Percentiles rank a stretch among this genome's conserved stretches.
Evolutionary conservation across 2,797 vertebrate genomes (phyloP).

Genomic region (Macropodus opercularis): DNA sequence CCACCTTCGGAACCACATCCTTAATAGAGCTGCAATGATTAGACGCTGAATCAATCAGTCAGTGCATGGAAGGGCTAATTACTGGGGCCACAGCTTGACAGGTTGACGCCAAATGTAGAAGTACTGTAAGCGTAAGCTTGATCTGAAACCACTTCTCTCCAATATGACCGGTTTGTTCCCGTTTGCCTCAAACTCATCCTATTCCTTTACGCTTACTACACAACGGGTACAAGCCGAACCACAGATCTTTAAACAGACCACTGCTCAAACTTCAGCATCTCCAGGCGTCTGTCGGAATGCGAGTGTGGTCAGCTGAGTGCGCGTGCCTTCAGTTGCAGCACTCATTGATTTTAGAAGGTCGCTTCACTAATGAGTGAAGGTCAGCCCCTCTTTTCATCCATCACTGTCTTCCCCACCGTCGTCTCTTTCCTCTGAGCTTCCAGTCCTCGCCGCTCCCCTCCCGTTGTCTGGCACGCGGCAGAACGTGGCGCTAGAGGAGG

Average conservation of each 20-base stretch:
- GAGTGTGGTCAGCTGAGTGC: conserved; percentile 36
- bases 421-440: conserved; percentile 31
- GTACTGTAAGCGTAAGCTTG: too few relatives aligned
- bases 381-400: conserved; percentile 61
- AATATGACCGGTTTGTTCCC: too few relatives aligned
- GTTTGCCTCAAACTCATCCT: too few relatives aligned
- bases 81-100: not conserved
- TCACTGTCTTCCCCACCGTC: conserved; percentile 59
- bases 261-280: not conserved
- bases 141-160: too few relatives aligned
- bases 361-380: conserved; percentile 66
- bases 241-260: too few relatives aligned
- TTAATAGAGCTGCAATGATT: not conserved
- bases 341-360: conserved; percentile 66
- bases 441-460: conserved; percentile 23
- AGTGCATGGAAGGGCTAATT: not conserved
- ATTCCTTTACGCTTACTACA: too few relatives aligned
- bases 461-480: conserved; percentile 48
- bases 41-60: not conserved
- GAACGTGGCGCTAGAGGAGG: conserved; percentile 53
- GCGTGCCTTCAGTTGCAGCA: conserved; percentile 32
- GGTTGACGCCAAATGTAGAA: too few relatives aligned
- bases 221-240: too few relatives aligned
- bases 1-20: not conserved
- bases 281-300: conserved; percentile 4